Evolutionary conservation across 2,797 vertebrate genomes (phyloP).

Genomic region (Threskiornis aethiopicus): DNA sequence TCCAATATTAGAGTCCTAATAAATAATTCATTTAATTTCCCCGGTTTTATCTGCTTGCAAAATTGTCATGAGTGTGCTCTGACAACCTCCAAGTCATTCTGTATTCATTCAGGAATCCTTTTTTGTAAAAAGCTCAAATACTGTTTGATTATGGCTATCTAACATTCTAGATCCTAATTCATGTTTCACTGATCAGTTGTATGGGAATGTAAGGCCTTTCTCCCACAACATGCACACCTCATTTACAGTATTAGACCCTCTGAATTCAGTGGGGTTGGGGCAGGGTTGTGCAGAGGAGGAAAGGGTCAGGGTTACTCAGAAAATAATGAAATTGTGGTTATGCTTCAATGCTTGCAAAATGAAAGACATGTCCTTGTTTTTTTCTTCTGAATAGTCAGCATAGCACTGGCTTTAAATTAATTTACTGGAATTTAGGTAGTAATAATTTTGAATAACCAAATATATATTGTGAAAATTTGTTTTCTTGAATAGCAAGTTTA

Average conservation of each 20-base stretch:
- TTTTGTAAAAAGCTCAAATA: neutral
- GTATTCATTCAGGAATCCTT: neutral
- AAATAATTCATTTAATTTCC: constrained; percentile 55
- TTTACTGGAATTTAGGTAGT: neutral
- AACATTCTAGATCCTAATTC: neutral
- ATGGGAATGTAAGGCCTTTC: neutral
- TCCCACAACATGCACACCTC: neutral
- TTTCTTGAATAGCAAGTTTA: neutral
- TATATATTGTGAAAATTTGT: neutral
- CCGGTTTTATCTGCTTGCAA: constrained; percentile 26
- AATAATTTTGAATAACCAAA: neutral
- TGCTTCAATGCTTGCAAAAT: neutral
- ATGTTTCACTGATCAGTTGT: neutral
- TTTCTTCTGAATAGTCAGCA: neutral
- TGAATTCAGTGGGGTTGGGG: neutral
- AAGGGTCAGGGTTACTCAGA: neutral
- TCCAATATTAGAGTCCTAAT: neutral
- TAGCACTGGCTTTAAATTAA: neutral
- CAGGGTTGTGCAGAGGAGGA: neutral
- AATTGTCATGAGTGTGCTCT: neutral
- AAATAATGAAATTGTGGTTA: neutral
- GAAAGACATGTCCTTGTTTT: neutral
- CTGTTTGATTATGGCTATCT: neutral
- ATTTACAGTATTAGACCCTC: neutral
- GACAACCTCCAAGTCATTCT: neutral